A percentile compares a stretch with the other conserved stretches of the same genome.
phyloP scores from a whole-genome alignment of 1,140 invertebrate species.

The Orchestia grillus region DNA sequence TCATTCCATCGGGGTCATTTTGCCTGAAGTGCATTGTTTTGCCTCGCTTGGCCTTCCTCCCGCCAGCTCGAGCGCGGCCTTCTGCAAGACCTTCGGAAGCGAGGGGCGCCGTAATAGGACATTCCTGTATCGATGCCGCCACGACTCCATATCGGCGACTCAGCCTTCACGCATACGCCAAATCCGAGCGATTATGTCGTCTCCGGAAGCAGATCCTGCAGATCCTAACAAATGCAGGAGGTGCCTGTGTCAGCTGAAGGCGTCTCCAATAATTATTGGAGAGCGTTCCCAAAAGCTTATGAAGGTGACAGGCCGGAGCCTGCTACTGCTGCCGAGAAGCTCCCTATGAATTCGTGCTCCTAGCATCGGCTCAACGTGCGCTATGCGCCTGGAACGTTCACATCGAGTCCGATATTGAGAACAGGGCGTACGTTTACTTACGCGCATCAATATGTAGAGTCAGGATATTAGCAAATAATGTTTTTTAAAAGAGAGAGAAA shows the following conservation, averaged over 20 bases:
- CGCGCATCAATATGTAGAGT: neutral
- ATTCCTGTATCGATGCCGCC: slow-evolving; percentile 3
- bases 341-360: neutral
- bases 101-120: neutral
- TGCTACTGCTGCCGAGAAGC: neutral
- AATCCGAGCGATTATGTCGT: slow-evolving; percentile 24
- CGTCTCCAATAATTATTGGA: slow-evolving; percentile 38
- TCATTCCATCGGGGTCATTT: neutral
- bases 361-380: neutral
- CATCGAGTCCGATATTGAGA: slow-evolving; percentile 5
- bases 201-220: neutral
- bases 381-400: neutral
- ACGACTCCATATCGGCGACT: neutral
- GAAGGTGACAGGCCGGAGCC: neutral
- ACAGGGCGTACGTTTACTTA: neutral
- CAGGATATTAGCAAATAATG: neutral
- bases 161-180: neutral
- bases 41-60: neutral
- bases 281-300: neutral
- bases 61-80: neutral
- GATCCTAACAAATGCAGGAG: slow-evolving; percentile 38
- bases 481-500: neutral
- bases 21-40: neutral
- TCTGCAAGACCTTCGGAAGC: neutral
- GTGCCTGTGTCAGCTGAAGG: neutral